Conservation (phyloP, 2,113 vertebrate genomes). For the Donacobius atricapilla region DNA sequence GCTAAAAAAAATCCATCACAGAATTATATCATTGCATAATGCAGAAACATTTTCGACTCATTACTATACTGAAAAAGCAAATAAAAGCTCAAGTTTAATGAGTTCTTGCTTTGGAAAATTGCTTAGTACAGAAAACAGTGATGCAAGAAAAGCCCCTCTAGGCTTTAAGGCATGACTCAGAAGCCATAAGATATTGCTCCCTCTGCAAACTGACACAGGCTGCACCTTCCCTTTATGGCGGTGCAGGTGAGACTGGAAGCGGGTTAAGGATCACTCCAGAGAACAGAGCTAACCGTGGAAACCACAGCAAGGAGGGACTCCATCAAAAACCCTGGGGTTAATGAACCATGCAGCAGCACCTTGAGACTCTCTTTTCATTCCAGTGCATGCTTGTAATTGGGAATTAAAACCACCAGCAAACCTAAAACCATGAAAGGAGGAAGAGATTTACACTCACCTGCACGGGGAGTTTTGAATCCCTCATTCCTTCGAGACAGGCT, state of each 20-base stretch:
- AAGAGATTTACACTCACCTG: conserved; percentile 41
- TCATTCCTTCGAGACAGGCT: background rate
- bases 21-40: background rate
- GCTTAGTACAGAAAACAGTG: background rate
- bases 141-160: background rate
- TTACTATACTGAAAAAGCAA: conserved; percentile 9
- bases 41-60: conserved; percentile 2
- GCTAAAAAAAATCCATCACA: background rate
- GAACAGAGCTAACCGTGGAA: background rate
- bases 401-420: conserved; percentile 32
- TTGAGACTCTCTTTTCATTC: background rate
- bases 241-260: background rate
- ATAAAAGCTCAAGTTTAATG: background rate
- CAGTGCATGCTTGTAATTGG: background rate
- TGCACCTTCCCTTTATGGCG: background rate
- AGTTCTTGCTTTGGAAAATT: background rate
- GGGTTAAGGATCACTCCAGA: background rate
- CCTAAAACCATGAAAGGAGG: background rate
- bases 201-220: background rate
- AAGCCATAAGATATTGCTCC: background rate
- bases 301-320: background rate
- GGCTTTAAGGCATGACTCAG: background rate
- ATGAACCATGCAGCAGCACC: background rate
- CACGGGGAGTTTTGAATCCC: background rate
- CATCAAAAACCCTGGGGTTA: background rate